A percentile compares a stretch with the other conserved stretches of the same genome.
phyloP scores from a whole-genome alignment of 2,113 vertebrate species.

The Leptocoma aspasia region DNA sequence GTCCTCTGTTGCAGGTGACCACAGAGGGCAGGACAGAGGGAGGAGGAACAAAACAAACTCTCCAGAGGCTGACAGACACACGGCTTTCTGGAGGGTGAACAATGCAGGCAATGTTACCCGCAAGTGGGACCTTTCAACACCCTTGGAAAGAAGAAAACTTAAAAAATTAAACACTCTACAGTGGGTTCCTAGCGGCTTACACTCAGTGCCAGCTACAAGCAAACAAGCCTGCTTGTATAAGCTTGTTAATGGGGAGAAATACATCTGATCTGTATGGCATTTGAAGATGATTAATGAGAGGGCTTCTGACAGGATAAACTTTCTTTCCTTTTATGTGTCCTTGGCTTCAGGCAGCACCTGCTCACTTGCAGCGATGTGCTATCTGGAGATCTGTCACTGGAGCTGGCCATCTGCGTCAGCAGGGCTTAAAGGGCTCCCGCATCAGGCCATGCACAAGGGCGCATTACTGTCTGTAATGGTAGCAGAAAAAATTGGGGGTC shows the following conservation, averaged over 20 bases:
- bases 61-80: conserved; percentile 40
- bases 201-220: conserved; percentile 10
- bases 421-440: not conserved
- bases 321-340: conserved; percentile 60
- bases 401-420: not conserved
- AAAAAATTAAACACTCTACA: conserved; percentile 63
- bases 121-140: conserved; percentile 68
- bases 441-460: not conserved
- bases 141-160: conserved; percentile 58
- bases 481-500: not conserved
- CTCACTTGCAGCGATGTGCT: conserved; percentile 33
- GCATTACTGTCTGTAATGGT: not conserved
- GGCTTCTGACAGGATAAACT: conserved; percentile 57
- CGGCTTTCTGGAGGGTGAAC: conserved; percentile 28
- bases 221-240: conserved; percentile 63
- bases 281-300: conserved; percentile 78
- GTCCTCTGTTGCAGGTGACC: conserved; percentile 34
- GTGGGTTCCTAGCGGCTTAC: conserved; percentile 30
- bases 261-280: conserved; percentile 63
- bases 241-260: conserved; percentile 70
- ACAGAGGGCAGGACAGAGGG: not conserved
- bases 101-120: conserved; percentile 55
- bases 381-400: conserved; percentile 63
- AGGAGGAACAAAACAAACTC: conserved; percentile 12
- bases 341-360: conserved; percentile 67